phyloP scores from a whole-genome alignment of 2,888 invertebrate species.

The Shargacucullia verbasci region DNA sequence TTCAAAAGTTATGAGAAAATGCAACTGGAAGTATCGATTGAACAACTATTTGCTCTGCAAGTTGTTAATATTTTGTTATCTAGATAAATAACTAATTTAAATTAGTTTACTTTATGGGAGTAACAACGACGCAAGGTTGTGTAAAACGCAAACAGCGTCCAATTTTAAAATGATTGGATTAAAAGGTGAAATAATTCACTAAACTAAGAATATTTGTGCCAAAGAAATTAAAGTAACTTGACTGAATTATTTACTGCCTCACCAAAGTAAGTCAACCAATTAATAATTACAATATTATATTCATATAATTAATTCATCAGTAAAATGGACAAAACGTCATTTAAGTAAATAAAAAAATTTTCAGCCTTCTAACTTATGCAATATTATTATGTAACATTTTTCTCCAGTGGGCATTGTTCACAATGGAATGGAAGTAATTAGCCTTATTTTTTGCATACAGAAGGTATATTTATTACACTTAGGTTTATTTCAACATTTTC shows the following conservation, averaged over 20 bases:
- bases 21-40: constrained; percentile 56
- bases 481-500: constrained; percentile 59
- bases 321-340: constrained; percentile 60
- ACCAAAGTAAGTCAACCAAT: constrained; percentile 33
- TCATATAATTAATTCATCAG: constrained; percentile 51
- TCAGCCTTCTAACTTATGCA: constrained; percentile 67
- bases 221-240: constrained; percentile 48
- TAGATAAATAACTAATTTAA: constrained; percentile 33
- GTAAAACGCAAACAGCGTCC: constrained; percentile 41
- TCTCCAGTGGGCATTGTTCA: constrained; percentile 57
- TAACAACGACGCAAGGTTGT: constrained; percentile 24
- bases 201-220: constrained; percentile 63
- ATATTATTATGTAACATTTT: constrained; percentile 60
- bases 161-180: constrained; percentile 28
- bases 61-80: constrained; percentile 20
- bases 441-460: constrained; percentile 55
- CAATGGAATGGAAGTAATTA: constrained; percentile 62
- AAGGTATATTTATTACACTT: constrained; percentile 50
- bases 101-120: constrained; percentile 32
- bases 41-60: constrained; percentile 39
- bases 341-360: constrained; percentile 62
- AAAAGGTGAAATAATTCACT: constrained; percentile 33
- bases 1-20: constrained; percentile 48
- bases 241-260: constrained; percentile 34
- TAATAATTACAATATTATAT: constrained; percentile 40